Evolutionary conservation across 2,113 vertebrate genomes (phyloP).

Genomic region (Kryptolebias marmoratus): DNA sequence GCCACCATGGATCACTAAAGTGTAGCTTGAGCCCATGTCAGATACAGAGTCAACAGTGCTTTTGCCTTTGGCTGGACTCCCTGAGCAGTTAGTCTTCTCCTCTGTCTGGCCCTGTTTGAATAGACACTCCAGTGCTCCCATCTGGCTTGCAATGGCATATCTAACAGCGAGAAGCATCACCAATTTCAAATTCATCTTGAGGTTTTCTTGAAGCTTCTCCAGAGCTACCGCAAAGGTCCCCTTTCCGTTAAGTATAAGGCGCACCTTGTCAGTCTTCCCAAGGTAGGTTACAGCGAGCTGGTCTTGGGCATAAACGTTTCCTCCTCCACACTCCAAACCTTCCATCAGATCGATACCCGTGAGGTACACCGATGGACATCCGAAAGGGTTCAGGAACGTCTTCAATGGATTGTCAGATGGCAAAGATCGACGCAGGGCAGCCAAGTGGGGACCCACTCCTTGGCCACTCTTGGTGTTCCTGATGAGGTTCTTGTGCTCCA

Average conservation of each 20-base stretch:
- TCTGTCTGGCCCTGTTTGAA: slow-evolving; percentile 55
- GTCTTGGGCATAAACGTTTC: slow-evolving; percentile 82
- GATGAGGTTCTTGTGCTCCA: slow-evolving; percentile 81
- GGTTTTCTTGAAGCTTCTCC: slow-evolving; percentile 67
- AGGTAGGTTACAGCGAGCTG: slow-evolving; percentile 83
- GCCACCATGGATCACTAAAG: slow-evolving; percentile 81
- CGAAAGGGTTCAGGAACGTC: slow-evolving; percentile 78
- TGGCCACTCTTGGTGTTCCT: slow-evolving; percentile 79
- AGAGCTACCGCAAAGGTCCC: slow-evolving; percentile 74
- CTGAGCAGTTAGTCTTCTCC: slow-evolving; percentile 11
- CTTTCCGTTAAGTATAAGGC: slow-evolving; percentile 79
- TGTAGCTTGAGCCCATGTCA: slow-evolving; percentile 58
- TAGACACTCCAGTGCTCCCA: slow-evolving; percentile 78
- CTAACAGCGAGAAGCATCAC: slow-evolving; percentile 80
- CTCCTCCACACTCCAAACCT: slow-evolving; percentile 80
- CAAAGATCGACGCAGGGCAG: slow-evolving; percentile 73
- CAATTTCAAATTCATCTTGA: slow-evolving; percentile 72
- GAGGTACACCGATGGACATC: slow-evolving; percentile 81
- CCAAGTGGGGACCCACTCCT: slow-evolving; percentile 82
- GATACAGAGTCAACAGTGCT: not conserved
- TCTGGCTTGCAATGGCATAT: slow-evolving; percentile 78
- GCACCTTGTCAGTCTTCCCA: slow-evolving; percentile 76
- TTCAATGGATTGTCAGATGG: slow-evolving; percentile 74
- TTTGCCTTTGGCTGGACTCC: slow-evolving; percentile 23
- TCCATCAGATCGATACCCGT: slow-evolving; percentile 80